Evolutionary conservation across 2,888 invertebrate species (phyloP).

Genomic region (Baccha elongata): DNA sequence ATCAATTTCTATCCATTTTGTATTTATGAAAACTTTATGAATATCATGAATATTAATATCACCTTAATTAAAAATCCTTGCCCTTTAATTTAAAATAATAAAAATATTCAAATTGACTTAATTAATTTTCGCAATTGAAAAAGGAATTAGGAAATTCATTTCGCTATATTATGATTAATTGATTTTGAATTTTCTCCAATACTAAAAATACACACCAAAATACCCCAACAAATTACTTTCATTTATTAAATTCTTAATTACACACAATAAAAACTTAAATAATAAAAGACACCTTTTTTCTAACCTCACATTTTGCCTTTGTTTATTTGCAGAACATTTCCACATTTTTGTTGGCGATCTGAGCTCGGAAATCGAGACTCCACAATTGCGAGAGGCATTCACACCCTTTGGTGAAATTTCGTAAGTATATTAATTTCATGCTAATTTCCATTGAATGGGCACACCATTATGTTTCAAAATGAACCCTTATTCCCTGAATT

Average conservation of each 20-base stretch:
- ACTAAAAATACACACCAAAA: neutral
- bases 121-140: neutral
- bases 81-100: neutral
- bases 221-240: conserved; percentile 20
- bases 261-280: neutral
- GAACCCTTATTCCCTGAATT: neutral
- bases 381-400: conserved; percentile 98
- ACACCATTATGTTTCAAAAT: conserved; percentile 25
- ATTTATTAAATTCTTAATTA: conserved; percentile 28
- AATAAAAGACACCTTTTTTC: conserved; percentile 10
- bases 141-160: neutral
- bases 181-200: conserved; percentile 7
- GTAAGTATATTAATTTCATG: conserved; percentile 85
- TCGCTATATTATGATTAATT: conserved; percentile 20
- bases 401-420: conserved; percentile 99
- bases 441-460: conserved; percentile 48
- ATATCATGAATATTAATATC: conserved; percentile 20
- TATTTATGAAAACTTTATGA: neutral
- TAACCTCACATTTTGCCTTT: conserved; percentile 62
- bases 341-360: conserved; percentile 99
- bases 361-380: conserved; percentile 99
- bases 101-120: conserved; percentile 17
- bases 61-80: neutral
- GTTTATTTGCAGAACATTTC: conserved; percentile 93
- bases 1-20: too few species aligned